These are phyloP conservation scores for Dendrocincla tyrannina DNA, from an alignment of 2,797 vertebrate species.

Conservation along the genomic window DNA sequence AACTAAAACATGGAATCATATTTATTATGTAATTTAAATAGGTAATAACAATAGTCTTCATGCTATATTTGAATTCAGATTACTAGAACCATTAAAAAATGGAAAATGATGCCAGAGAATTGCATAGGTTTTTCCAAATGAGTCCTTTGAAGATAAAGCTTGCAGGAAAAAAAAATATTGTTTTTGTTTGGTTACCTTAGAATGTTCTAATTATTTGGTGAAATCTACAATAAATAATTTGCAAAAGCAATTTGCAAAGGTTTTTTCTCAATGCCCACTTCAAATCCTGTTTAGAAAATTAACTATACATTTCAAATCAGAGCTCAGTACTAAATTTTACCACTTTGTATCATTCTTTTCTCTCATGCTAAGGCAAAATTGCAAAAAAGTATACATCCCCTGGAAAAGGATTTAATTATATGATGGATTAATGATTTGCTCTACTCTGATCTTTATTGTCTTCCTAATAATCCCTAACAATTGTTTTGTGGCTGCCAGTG, in stretches of 20 bases:
- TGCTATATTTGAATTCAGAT: not conserved
- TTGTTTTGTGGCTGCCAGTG: not conserved
- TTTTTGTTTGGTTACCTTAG: not conserved
- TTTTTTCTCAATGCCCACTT: not conserved
- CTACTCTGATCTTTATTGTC: not conserved
- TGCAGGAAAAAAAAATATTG: not conserved
- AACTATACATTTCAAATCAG: not conserved
- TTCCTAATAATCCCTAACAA: not conserved
- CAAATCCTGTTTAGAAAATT: not conserved
- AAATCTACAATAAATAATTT: not conserved
- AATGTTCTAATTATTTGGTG: not conserved
- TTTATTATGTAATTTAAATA: not conserved
- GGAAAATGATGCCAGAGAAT: not conserved
- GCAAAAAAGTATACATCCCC: not conserved
- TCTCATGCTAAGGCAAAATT: not conserved
- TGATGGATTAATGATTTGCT: not conserved
- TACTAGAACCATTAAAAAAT: not conserved
- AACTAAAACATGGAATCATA: not conserved
- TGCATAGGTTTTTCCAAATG: not conserved
- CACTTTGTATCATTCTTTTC: not conserved
- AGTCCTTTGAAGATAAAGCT: not conserved
- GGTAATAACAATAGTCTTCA: not conserved
- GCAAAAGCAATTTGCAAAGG: not conserved
- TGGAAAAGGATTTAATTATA: not conserved
- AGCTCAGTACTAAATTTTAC: not conserved